Conservation (phyloP, 2,113 vertebrate species). For the Apaloderma vittatum region DNA sequence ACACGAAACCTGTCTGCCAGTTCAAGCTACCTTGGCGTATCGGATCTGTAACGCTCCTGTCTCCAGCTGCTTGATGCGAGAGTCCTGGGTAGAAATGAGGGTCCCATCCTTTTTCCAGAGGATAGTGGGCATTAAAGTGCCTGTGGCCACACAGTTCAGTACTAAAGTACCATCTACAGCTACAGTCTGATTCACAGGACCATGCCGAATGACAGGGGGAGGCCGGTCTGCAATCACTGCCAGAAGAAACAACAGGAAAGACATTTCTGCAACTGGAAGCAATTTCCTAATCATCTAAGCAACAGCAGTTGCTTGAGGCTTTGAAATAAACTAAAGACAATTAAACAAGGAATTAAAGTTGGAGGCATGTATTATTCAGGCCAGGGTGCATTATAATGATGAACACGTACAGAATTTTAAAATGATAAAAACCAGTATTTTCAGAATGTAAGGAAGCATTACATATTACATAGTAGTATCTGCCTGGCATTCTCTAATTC, state of each 20-base stretch:
- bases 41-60: conserved; percentile 91
- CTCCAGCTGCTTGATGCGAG: conserved; percentile 93
- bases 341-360: conserved; percentile 85
- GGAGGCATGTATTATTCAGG: conserved; percentile 74
- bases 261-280: conserved; percentile 88
- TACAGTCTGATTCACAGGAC: conserved; percentile 96
- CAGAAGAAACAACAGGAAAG: conserved; percentile 75
- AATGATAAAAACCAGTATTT: not conserved
- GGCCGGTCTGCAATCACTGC: conserved; percentile 96
- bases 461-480: not conserved
- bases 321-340: conserved; percentile 84
- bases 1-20: not conserved
- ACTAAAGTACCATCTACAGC: conserved; percentile 93
- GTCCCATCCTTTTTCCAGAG: conserved; percentile 95
- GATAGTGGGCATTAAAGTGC: conserved; percentile 90
- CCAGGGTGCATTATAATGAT: conserved; percentile 50
- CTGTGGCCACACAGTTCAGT: conserved; percentile 89
- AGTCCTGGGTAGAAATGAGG: conserved; percentile 93
- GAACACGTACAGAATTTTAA: conserved; percentile 54
- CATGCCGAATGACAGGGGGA: conserved; percentile 94
- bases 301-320: conserved; percentile 83
- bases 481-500: not conserved
- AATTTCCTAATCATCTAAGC: conserved; percentile 89
- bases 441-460: not conserved
- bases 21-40: conserved; percentile 90